Evolutionary conservation across 2,888 invertebrate genomes (phyloP).

Genomic region (Dasypolia templi): DNA sequence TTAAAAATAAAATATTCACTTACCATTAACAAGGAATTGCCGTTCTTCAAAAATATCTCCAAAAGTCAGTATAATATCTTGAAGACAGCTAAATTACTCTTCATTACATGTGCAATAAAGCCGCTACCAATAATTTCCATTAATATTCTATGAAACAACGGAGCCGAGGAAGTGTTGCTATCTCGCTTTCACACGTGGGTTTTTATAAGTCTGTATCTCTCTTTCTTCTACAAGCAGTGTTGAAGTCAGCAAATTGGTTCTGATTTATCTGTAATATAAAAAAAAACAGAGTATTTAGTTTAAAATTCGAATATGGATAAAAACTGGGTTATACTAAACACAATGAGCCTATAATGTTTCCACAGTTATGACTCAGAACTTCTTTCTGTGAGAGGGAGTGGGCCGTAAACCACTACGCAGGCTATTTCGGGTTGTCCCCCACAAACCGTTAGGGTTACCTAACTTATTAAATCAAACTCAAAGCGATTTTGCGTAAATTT

Average conservation of each 20-base stretch:
- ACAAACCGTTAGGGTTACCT: no score
- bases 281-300: conserved; percentile 21
- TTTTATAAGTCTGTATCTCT: conserved; percentile 47
- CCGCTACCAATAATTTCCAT: conserved; percentile 63
- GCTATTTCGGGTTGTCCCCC: no score
- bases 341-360: background rate
- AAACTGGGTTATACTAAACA: no score
- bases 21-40: conserved; percentile 73
- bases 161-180: conserved; percentile 36
- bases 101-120: conserved; percentile 64
- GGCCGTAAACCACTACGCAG: background rate
- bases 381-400: background rate
- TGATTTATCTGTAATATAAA: conserved; percentile 59
- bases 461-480: no score
- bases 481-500: no score
- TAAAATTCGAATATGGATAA: no score
- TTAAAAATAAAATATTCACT: conserved; percentile 40
- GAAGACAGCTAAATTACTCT: conserved; percentile 45
- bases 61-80: conserved; percentile 62
- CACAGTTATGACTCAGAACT: background rate
- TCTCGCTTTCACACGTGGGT: conserved; percentile 55
- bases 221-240: conserved; percentile 14
- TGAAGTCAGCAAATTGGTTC: background rate
- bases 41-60: conserved; percentile 54
- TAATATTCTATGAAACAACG: conserved; percentile 49